Percentiles rank a stretch among this genome's conserved stretches.
Evolutionary conservation across 2,888 invertebrate genomes (phyloP).

Genomic region (Dasypogon diadema): DNA sequence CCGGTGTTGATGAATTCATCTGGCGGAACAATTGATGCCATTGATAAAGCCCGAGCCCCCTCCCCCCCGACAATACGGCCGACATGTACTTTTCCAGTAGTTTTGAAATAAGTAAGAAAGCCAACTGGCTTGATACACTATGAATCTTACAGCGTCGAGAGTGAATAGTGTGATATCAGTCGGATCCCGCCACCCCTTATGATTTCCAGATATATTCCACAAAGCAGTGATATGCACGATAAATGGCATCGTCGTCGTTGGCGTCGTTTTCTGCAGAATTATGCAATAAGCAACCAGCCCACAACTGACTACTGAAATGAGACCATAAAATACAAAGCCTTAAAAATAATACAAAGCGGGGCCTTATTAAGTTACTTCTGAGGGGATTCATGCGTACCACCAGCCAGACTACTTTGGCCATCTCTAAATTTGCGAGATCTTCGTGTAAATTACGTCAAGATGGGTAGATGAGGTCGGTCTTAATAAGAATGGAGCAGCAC

Average conservation of each 20-base stretch:
- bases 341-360: slow-evolving; percentile 5
- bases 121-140: no score
- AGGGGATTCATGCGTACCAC: slow-evolving; percentile 22
- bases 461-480: slow-evolving; percentile 13
- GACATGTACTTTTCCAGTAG: neutral
- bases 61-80: no score
- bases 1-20: neutral
- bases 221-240: no score
- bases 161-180: no score
- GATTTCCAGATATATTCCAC: no score
- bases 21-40: slow-evolving; percentile 8
- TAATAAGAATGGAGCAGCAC: neutral
- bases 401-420: neutral
- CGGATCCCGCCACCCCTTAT: no score
- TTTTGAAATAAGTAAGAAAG: neutral
- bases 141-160: no score
- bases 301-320: slow-evolving; percentile 13
- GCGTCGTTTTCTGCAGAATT: slow-evolving; percentile 20
- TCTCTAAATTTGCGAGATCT: neutral
- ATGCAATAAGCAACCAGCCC: slow-evolving; percentile 21
- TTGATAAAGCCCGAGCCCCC: slow-evolving; percentile 20
- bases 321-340: no score
- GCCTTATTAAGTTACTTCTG: slow-evolving; percentile 27
- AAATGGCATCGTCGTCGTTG: neutral
- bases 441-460: slow-evolving; percentile 12